These are phyloP conservation scores for Sycophila sp. DNA, from an alignment of 1,140 invertebrate species.

Conservation along the genomic window DNA sequence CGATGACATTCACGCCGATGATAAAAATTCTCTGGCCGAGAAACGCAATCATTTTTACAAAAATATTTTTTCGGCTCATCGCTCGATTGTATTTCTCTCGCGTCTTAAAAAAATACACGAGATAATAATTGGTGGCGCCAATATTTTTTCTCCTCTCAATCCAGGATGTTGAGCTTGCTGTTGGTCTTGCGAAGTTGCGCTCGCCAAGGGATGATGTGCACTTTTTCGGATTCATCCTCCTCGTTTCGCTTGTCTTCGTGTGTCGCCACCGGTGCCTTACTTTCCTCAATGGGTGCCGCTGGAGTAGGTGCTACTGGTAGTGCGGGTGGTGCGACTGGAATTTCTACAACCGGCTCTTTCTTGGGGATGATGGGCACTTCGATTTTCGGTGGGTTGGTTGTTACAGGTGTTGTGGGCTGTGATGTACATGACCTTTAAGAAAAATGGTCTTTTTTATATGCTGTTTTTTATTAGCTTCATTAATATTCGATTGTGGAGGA, in stretches of 20 bases:
- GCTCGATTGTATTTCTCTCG: no score
- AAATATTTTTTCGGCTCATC: background rate
- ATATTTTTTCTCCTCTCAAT: slow-evolving; percentile 57
- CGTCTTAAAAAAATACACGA: background rate
- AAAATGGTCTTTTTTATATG: background rate
- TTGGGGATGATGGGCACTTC: slow-evolving; percentile 44
- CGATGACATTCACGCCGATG: background rate
- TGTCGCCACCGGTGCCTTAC: slow-evolving; percentile 47
- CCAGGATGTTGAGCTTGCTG: slow-evolving; percentile 81
- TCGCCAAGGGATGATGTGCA: slow-evolving; percentile 84
- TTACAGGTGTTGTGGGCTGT: slow-evolving; percentile 15
- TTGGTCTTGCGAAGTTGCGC: slow-evolving; percentile 89
- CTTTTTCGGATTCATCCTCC: slow-evolving; percentile 70
- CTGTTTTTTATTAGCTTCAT: no score
- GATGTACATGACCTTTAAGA: slow-evolving; percentile 36
- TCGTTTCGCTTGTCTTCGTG: slow-evolving; percentile 56
- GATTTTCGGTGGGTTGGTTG: slow-evolving; percentile 12
- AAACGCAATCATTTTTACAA: slow-evolving; percentile 2
- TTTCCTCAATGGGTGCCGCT: slow-evolving; percentile 49
- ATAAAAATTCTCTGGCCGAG: background rate
- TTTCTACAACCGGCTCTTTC: background rate
- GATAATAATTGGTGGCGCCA: background rate
- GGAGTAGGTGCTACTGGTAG: slow-evolving; percentile 25
- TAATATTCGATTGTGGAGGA: no score
- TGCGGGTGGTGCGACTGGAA: slow-evolving; percentile 32